Evolutionary conservation across 2,113 vertebrate genomes (phyloP).

Genomic region (Melospiza georgiana): DNA sequence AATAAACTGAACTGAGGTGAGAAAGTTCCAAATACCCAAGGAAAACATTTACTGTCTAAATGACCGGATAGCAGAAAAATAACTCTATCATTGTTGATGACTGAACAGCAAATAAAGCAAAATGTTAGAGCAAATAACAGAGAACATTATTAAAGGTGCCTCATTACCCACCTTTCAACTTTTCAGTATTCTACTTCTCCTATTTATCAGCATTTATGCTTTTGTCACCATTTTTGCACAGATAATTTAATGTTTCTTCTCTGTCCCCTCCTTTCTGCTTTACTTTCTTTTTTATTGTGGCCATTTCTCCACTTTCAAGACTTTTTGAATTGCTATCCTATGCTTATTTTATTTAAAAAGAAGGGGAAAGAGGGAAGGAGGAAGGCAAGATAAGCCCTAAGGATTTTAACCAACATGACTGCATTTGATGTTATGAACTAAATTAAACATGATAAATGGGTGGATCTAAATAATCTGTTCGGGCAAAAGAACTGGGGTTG

Average conservation of each 20-base stretch:
- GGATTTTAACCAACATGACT: neutral
- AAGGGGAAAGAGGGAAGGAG: accelerated
- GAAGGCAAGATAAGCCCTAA: neutral
- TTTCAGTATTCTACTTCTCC: neutral
- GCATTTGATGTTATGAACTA: neutral
- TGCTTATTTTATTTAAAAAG: neutral
- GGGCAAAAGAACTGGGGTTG: neutral
- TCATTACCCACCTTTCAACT: neutral
- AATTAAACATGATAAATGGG: neutral
- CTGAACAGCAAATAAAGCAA: neutral
- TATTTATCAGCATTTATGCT: neutral
- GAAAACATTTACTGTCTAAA: neutral
- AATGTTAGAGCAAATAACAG: neutral
- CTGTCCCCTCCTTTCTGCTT: neutral
- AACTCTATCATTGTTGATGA: neutral
- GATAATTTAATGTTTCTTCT: neutral
- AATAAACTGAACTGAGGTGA: neutral
- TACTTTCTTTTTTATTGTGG: neutral
- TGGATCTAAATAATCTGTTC: neutral
- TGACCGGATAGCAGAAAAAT: neutral
- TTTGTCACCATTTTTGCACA: neutral
- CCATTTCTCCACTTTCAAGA: neutral
- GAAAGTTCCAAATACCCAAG: neutral
- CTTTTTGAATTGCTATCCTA: neutral
- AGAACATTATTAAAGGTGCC: neutral